These are phyloP conservation scores for Cacatua alba DNA, from an alignment of 2,113 vertebrate genomes.

Conservation along the genomic window DNA sequence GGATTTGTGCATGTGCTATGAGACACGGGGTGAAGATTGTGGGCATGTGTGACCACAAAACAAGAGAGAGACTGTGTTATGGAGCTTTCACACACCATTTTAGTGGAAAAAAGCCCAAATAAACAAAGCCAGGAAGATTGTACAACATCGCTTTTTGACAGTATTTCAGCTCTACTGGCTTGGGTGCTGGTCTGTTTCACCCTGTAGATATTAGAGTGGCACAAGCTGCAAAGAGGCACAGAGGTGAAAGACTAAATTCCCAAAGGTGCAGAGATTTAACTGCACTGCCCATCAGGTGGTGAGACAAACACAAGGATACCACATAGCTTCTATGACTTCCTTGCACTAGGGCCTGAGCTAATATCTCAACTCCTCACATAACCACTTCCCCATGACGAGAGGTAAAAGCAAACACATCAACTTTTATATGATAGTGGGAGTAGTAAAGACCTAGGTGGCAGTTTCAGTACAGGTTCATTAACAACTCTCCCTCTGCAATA, in stretches of 20 bases:
- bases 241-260: neutral
- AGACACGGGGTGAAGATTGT: neutral
- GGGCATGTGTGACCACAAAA: neutral
- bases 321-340: neutral
- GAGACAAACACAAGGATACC: neutral
- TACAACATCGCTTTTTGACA: neutral
- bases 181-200: neutral
- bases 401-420: neutral
- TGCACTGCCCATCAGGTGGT: rapidly evolving
- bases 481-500: neutral
- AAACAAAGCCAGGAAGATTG: neutral
- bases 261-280: neutral
- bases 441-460: neutral
- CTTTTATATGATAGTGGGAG: neutral
- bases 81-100: neutral
- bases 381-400: rapidly evolving
- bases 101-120: neutral
- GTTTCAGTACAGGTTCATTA: neutral
- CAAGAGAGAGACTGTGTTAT: neutral
- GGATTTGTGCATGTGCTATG: neutral
- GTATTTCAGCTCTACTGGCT: neutral
- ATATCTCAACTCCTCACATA: neutral
- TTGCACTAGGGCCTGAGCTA: neutral
- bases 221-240: neutral
- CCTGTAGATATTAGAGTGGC: neutral